Base-by-base conservation (phyloP, 2,888 invertebrate genomes). In the Hirtodrosophila confusa region DNA sequence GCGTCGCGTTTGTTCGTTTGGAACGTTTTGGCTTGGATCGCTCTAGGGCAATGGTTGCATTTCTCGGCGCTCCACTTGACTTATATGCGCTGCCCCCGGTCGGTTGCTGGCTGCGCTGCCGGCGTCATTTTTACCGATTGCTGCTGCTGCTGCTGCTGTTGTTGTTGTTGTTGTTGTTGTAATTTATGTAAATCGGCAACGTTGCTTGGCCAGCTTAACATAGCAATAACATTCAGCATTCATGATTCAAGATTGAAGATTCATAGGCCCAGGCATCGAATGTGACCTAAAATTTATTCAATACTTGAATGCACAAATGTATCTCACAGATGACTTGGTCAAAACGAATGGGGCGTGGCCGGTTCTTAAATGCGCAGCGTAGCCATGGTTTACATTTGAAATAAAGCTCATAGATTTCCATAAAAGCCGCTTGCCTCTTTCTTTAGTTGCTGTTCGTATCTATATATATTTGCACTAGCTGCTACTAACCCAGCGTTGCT, bases 271-370 rank as follows among this genome's bases (percentile, higher is more conserved):
- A 48, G 55, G 37, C 43, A 3, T 2, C 36, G 44, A 55, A 60
- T 61, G 66, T 80, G 87, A 75, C 82, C 86, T 78, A 83, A 85
- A 88, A 88, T 75, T 72, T 88, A 88, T 88, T 80, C 73, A 88
- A 88, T 86, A 85, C 75, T 48, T 17, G 69, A 82, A 75, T 78
- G 78, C 69, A 77, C 64, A 62, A 62, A 58, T 60, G 53, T 53
- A 51, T 61, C 63, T 67, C 47, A 60, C 31, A 41, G 74, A 61
- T 55, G 44, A 31, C 31, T 44, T 23, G 36, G 36, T 55, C 10
- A 36, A 11, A 8, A 40, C 12, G 9, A 35, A 17, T 40, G 53
- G 54, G 76, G 74, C 74, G 75, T 75, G 67, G 75, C 37, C 12
- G 58, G 49, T 70, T 75, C 74, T 75, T 51, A 23, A 36, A 9